Base-by-base conservation (phyloP, 2,113 vertebrate species). In the Microcebus murinus region DNA sequence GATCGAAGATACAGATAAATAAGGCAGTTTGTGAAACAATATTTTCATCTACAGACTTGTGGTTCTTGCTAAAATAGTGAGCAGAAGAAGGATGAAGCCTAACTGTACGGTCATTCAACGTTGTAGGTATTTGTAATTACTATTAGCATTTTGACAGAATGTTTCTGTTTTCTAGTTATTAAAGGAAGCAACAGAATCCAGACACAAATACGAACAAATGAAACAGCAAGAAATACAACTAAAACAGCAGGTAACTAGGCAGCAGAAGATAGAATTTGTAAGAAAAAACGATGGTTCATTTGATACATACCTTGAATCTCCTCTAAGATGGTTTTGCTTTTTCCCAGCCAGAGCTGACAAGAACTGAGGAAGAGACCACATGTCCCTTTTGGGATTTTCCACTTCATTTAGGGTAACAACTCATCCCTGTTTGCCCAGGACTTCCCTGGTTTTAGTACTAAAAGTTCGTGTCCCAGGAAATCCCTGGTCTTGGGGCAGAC, bases 171-270 rank as follows among this genome's bases (percentile, higher is more conserved):
- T 98, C 86, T 96, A 99, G 99, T 99, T 99, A 70, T 98, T 99
- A 95, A 99, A 99, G 98, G 99, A 99, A 88, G 99, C 99, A 86
- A 99, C 99, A 0, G 99, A 99, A 98, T 99, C 99, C 21, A 99
- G 99, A 90, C 99, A 99, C 97, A 99, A 99, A 98, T 99, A 99
- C 98, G 99, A 99, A 97, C 98, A 99, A 98, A 99, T 99, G 99
- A 99, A 99, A 98, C 99, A 99, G 93, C 99, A 99, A 97, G 99
- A 99, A 98, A 98, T 98, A 48, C 99, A 99, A 96, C 98, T 99
- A 57, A 99, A 99, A 96, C 99, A 99, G 94, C 99, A 99, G 99
- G 99, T 99, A 96, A 96, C 85, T 96, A 34, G 86, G 87, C 42
- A 45, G 70, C 57, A 89, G 29, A 61, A 85, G 13, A 42, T 45